These are phyloP conservation scores for Cynoglossus semilaevis DNA, from an alignment of 2,113 vertebrate genomes.

Conservation along the genomic window DNA sequence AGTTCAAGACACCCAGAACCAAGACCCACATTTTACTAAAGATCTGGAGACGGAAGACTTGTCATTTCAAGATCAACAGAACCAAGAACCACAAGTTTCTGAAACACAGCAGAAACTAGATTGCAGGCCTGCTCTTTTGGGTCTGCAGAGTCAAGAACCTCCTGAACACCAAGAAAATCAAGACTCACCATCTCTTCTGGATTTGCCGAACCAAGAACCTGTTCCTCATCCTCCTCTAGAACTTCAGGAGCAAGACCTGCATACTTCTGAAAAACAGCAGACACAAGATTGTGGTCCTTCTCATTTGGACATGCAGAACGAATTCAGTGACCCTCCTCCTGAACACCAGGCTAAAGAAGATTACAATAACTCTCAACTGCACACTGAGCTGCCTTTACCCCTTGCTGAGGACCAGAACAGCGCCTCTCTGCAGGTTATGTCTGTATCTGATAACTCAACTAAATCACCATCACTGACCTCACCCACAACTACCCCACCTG, in stretches of 20 bases:
- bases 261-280: background rate
- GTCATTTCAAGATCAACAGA: background rate
- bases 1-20: background rate
- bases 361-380: no score
- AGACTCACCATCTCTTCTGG: background rate
- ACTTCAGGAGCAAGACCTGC: background rate
- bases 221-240: background rate
- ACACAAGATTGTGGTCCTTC: background rate
- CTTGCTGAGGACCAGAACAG: background rate
- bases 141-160: no score
- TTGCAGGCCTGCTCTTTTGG: no score
- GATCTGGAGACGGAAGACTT: constrained; percentile 3
- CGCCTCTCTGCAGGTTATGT: background rate
- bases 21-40: background rate
- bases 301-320: background rate
- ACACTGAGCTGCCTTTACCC: background rate
- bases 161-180: no score
- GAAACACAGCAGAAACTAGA: background rate
- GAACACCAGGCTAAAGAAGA: no score
- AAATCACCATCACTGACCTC: background rate
- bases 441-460: no score
- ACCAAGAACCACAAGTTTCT: background rate
- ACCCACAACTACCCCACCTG: constrained; percentile 11
- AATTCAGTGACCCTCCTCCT: background rate
- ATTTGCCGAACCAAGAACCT: background rate